phyloP scores from a whole-genome alignment of 2,888 invertebrate genomes.

The Scaptomyza polygonia region DNA sequence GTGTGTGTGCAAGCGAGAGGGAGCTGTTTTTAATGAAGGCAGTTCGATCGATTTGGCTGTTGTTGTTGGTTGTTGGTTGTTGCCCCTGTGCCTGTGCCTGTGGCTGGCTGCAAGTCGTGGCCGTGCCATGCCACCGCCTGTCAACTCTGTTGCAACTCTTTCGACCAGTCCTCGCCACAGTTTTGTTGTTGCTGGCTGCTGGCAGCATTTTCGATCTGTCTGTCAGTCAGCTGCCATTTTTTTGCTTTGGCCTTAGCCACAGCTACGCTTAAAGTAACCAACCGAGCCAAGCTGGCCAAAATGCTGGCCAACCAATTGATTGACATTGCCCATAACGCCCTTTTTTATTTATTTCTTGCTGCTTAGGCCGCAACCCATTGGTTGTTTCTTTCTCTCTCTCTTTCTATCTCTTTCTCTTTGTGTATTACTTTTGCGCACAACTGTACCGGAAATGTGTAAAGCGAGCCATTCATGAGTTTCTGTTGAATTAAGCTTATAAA shows the following conservation, averaged over 20 bases:
- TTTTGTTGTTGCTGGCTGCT: conserved; percentile 47
- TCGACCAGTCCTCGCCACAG: conserved; percentile 46
- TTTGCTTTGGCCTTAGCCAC: conserved; percentile 60
- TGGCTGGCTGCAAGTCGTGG: conserved; percentile 66
- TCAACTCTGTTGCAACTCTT: conserved; percentile 52
- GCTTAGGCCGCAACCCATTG: conserved; percentile 46
- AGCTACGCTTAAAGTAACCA: conserved; percentile 30
- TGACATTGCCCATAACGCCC: conserved; percentile 79
- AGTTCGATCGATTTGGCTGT: conserved; percentile 77
- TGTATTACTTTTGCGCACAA: conserved; percentile 41
- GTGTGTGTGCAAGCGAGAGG: conserved; percentile 17
- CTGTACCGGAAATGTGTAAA: conserved; percentile 62
- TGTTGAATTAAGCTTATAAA: conserved; percentile 56
- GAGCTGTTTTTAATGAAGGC: conserved; percentile 71
- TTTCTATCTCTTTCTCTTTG: no score
- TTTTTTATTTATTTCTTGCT: conserved; percentile 37
- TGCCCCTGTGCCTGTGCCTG: conserved; percentile 6
- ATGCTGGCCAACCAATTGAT: conserved; percentile 73
- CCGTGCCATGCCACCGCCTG: conserved; percentile 70
- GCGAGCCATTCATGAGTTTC: conserved; percentile 59
- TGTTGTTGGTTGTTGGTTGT: neutral
- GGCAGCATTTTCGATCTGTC: conserved; percentile 77
- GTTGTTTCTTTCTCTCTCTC: no score
- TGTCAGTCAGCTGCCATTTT: conserved; percentile 80
- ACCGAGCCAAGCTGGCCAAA: conserved; percentile 47